Evolutionary conservation across 2,888 invertebrate species (phyloP).

Genomic region (Hecatera dysodea): DNA sequence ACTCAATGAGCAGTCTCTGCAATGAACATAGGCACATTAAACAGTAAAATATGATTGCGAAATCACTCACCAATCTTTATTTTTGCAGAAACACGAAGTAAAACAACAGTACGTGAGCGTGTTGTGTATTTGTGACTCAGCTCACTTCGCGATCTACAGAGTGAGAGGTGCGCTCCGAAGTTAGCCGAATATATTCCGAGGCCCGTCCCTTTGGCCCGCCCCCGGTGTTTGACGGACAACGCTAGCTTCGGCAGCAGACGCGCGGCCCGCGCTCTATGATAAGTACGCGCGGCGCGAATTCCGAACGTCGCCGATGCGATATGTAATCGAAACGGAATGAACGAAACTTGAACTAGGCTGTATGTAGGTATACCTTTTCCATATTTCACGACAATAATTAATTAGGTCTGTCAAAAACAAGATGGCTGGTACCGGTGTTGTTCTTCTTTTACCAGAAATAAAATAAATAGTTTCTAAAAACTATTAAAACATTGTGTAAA

Average conservation of each 20-base stretch:
- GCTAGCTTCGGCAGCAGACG: conserved; percentile 79
- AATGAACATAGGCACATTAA: conserved; percentile 6
- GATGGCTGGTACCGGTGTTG: conserved; percentile 48
- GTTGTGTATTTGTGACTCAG: conserved; percentile 82
- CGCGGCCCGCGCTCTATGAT: conserved; percentile 81
- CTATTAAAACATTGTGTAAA: conserved; percentile 55
- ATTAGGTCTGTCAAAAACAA: conserved; percentile 48
- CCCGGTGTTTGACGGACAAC: conserved; percentile 77
- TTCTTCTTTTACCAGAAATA: conserved; percentile 13
- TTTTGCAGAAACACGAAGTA: conserved; percentile 66
- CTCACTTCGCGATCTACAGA: conserved; percentile 81
- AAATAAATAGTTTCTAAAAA: conserved; percentile 33
- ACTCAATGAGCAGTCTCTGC: background rate
- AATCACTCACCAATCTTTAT: conserved; percentile 77
- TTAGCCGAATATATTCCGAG: conserved; percentile 77
- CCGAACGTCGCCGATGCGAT: conserved; percentile 72
- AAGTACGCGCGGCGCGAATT: conserved; percentile 82
- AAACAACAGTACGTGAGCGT: conserved; percentile 54
- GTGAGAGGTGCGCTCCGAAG: conserved; percentile 77
- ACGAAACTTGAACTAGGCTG: conserved; percentile 65
- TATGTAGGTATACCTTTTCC: conserved; percentile 69
- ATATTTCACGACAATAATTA: conserved; percentile 40
- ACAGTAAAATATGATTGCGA: conserved; percentile 45
- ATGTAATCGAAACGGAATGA: conserved; percentile 74
- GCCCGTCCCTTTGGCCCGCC: conserved; percentile 80